Evolutionary conservation across 2,888 invertebrate genomes (phyloP).

Genomic region (Pomacea canaliculata): DNA sequence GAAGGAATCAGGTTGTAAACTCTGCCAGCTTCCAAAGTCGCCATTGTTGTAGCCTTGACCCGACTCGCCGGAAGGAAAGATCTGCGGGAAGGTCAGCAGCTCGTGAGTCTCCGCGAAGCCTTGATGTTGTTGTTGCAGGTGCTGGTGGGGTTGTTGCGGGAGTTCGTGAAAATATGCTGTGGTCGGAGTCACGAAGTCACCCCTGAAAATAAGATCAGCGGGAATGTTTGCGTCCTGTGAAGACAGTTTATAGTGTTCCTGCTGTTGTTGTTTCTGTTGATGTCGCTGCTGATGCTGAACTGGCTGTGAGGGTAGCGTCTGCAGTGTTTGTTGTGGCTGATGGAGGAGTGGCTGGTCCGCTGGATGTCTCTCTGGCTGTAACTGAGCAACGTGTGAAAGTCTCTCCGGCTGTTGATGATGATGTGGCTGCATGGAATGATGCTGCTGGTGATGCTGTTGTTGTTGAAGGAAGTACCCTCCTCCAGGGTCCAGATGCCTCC

Average conservation of each 20-base stretch:
- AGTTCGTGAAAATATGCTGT: background rate
- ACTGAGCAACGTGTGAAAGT: background rate
- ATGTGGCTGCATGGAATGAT: conserved; percentile 1
- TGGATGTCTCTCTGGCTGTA: background rate
- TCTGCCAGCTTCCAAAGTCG: background rate
- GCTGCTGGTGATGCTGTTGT: conserved; percentile 14
- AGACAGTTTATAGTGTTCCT: background rate
- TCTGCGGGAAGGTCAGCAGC: conserved; percentile 6
- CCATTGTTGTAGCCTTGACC: background rate
- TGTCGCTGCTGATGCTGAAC: conserved; percentile 7
- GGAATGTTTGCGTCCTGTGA: background rate
- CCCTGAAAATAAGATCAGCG: background rate
- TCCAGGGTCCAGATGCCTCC: background rate
- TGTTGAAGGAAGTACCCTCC: background rate
- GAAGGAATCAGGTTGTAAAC: background rate
- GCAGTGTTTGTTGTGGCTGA: background rate
- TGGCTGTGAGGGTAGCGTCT: background rate
- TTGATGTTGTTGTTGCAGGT: conserved; percentile 22
- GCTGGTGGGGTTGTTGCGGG: conserved; percentile 1
- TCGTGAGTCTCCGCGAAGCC: background rate
- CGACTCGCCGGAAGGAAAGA: background rate
- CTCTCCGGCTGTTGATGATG: background rate
- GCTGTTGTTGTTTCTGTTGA: conserved; percentile 3
- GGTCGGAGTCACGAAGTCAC: background rate
- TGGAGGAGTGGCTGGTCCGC: background rate